phyloP scores from a whole-genome alignment of 2,113 vertebrate species.

The Macquaria ambigua region DNA sequence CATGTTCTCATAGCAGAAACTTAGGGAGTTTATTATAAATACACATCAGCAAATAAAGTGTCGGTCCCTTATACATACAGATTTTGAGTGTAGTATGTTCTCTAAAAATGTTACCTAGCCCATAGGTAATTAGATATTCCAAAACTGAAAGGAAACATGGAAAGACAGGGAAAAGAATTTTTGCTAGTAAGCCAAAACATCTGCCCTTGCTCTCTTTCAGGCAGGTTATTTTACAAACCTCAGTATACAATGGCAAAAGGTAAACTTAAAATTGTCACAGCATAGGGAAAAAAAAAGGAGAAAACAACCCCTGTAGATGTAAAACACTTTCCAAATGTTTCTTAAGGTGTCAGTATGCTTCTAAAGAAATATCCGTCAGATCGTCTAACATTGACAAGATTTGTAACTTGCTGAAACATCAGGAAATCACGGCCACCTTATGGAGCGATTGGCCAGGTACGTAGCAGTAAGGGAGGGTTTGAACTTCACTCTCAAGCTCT shows the following conservation, averaged over 20 bases:
- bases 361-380: neutral
- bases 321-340: neutral
- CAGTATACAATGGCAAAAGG: neutral
- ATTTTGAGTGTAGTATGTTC: neutral
- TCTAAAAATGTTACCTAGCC: neutral
- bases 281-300: neutral
- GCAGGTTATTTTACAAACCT: neutral
- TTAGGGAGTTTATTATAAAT: constrained; percentile 38
- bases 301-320: neutral
- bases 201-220: neutral
- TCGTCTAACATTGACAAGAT: neutral
- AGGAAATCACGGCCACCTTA: neutral
- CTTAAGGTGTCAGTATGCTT: neutral
- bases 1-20: neutral
- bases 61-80: neutral
- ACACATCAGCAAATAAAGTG: constrained; percentile 14
- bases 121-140: neutral
- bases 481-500: too few relatives aligned
- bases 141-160: neutral
- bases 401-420: neutral
- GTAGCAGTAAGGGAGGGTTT: neutral
- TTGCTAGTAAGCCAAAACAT: neutral
- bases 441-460: neutral
- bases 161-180: fast-evolving
- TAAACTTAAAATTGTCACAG: too few relatives aligned